Evolutionary conservation across 2,888 invertebrate genomes (phyloP).

Genomic region (Athalia cordata): DNA sequence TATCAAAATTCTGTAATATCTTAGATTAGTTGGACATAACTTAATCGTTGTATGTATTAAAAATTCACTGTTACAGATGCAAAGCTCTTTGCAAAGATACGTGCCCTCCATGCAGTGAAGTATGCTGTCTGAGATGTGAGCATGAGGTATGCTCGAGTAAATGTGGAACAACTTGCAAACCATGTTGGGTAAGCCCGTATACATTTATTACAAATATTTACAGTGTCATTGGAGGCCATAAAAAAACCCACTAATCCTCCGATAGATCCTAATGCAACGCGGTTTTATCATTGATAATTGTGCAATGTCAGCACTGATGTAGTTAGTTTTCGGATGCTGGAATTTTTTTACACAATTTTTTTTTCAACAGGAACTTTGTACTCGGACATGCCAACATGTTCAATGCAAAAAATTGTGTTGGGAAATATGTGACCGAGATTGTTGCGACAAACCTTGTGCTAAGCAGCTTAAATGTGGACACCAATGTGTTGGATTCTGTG

Average conservation of each 20-base stretch:
- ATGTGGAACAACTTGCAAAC: constrained; percentile 72
- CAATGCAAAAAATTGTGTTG: constrained; percentile 74
- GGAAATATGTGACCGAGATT: constrained; percentile 72
- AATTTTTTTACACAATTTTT: constrained; percentile 1
- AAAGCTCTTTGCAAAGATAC: constrained; percentile 75
- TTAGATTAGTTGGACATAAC: constrained; percentile 7
- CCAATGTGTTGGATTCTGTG: constrained; percentile 82
- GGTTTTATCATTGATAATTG: not conserved
- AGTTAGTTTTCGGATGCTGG: not conserved
- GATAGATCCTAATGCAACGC: not conserved
- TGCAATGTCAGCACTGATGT: too few species aligned
- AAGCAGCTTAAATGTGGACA: constrained; percentile 76
- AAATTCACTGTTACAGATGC: constrained; percentile 70
- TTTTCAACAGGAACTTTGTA: constrained; percentile 71
- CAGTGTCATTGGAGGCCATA: not conserved
- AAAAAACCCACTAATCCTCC: not conserved
- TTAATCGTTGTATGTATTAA: not conserved
- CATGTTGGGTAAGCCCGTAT: constrained; percentile 61
- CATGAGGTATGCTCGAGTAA: constrained; percentile 75
- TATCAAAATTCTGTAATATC: too few species aligned
- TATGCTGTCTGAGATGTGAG: constrained; percentile 74
- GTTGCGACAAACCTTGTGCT: constrained; percentile 74
- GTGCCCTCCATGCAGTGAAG: constrained; percentile 77
- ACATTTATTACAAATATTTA: not conserved
- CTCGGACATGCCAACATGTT: constrained; percentile 74